Base-by-base conservation (phyloP, 2,888 invertebrate species). In the Mesoligia furuncula region DNA sequence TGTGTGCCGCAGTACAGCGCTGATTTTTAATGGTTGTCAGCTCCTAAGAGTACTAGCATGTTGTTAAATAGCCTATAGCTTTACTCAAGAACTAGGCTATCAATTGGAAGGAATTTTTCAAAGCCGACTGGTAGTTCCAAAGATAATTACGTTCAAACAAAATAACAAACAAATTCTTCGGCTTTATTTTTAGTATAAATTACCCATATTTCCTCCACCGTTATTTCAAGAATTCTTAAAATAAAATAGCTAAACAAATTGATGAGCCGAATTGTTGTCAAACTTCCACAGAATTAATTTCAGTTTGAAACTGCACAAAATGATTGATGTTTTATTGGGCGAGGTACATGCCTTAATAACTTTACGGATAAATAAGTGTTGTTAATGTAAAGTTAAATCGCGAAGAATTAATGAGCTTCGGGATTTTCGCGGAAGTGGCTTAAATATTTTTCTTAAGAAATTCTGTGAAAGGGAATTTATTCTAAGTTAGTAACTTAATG, bases 321-420 rank as follows among this genome's bases (percentile, higher is more conserved):
- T 83, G 85, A 83, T 85, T 85, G 48, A 85, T 81, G 77, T 48
- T 73, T n/a, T 24, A 36, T 45, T 57, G 24, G 36, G 45, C 54
- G 59, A 77, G 27, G 27, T 45, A 24, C 11, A 65, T 69, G 9
- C 8, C 13, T 64, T 39, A 45, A 45, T 59, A 48, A 45, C 36
- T 71, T 68, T 27, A 11, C 3, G 24, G 36, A 77, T 71, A 82
- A 81, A 71, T 42, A 81, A 70, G n/a, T 66, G 13, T 65, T 61
- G 15, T 61, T 59, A 20, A 15, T 68, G 8, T 27, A 27, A 77
- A 51, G 57, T 31, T 54, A 24, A 20, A 54, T n/a, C 0, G 9
- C 6, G 8, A 42, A 57, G 1, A 62, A 51, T 31, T 62, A n/a
- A n/a, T 11, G 20, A 42, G 36, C 5, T n/a, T 2, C 1, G 11